Evolutionary conservation across 2,113 vertebrate genomes (phyloP), one percentile per base, ranked within the genome.

Genomic region (Machaerirhynchus nigripectus): DNA sequence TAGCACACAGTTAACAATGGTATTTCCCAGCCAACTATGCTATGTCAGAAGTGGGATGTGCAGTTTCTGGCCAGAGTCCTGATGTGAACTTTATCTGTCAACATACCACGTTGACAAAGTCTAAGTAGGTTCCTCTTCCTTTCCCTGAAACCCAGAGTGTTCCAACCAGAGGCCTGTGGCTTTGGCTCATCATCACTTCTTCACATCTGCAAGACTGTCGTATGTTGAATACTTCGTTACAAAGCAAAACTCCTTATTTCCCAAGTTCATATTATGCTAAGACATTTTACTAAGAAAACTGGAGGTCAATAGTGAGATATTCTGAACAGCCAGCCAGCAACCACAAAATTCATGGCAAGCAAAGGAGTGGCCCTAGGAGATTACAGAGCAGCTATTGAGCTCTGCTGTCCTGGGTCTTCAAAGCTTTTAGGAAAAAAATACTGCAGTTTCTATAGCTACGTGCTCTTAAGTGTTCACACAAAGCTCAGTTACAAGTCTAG

Each of bases 41-140:
- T 27, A 16, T 46, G 69, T 84, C 46, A 93, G 56, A 75, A 71
- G 22, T 33, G n/a, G 15, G 78, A 91, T 35, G 13, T 55, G 57
- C 47, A 74, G 27, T 31, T 55, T 67, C 81, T 95, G 84, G 94
- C 80, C 37, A 15, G 44, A 60, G 60, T 64, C 70, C 78, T 50
- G 40, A 52, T 9, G 1, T 87, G 81, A 92, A 79, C 74, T 97
- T 71, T 28, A 91, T 84, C 84, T 90, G 69, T 71, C 93, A 95
- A 84, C 89, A 89, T 26, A 74, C 52, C 89, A 95, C 24, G 17
- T 78, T 63, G 61, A 94, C 76, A 93, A 78, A 84, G 57, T 53
- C 26, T 47, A 61, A 84, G 82, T 15, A 31, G n/a, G 39, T 65
- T 84, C 64, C 26, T 87, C 84, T 60, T 65, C 83, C 79, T 60